These are phyloP conservation scores for Sebastes cheni DNA, from an alignment of 2,797 vertebrate genomes.

Conservation along the genomic window DNA sequence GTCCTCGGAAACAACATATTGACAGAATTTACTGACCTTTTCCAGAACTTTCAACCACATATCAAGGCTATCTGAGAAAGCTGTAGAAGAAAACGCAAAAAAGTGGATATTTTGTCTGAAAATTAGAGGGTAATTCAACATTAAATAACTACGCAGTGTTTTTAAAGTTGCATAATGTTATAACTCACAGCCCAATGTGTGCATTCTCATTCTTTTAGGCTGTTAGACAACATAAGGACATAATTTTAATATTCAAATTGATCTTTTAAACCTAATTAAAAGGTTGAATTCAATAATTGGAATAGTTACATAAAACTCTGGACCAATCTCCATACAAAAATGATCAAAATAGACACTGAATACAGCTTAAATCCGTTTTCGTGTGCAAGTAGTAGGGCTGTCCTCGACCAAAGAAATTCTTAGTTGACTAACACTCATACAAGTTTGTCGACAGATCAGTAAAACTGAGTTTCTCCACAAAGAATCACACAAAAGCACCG, in stretches of 20 bases:
- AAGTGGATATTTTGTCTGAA: not conserved
- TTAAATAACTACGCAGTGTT: not conserved
- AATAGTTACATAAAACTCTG: not conserved
- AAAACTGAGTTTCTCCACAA: no score
- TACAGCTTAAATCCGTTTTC: rapidly evolving
- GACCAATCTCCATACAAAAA: not conserved
- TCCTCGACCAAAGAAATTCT: no score
- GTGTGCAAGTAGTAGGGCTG: no score
- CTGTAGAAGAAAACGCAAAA: not conserved
- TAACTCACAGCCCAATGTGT: not conserved
- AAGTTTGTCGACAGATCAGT: no score
- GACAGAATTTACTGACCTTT: not conserved
- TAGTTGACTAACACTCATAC: no score
- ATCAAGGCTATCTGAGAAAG: not conserved
- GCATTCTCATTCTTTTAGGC: not conserved
- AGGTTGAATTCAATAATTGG: not conserved
- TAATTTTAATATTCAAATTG: not conserved
- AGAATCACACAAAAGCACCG: no score
- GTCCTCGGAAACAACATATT: not conserved
- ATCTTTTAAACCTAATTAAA: not conserved
- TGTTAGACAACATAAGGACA: not conserved
- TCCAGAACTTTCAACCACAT: no score
- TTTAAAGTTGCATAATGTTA: not conserved
- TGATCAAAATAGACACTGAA: not conserved
- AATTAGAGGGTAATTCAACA: not conserved